Base-by-base conservation (phyloP, 2,888 invertebrate species). In the Dioctria linearis region DNA sequence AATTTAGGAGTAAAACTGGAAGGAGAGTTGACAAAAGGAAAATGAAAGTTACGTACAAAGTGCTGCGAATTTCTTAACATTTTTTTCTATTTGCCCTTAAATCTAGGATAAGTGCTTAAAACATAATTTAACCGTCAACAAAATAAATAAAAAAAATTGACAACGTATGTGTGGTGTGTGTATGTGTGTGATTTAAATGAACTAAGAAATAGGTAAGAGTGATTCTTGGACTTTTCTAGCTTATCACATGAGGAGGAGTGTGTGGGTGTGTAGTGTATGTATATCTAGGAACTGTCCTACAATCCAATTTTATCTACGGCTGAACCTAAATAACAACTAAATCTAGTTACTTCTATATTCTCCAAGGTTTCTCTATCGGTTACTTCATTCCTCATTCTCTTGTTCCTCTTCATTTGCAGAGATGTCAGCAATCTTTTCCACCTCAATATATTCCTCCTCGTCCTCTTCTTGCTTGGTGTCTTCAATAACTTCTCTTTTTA, bases 361-460 rank as follows among this genome's bases (percentile, higher is more conserved):
- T 54, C 11, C 54, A 37, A 9, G 39, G 11, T n/a, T 11, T n/a
- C 71, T 39, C 49, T 46, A 9, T 6, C 6, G n/a, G 1, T 13
- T 37, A 37, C 42, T 40, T 43, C 57, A 73, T 9, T 79, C 51
- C 5, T 71, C 40, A 2, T 59, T 42, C 42, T 57, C 40, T 25
- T 76, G 11, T 4, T 67, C 65, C 43, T n/a, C 59, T n/a, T 78
- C 80, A 49, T 13, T 76, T 25, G 42, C 65, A 9, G 73, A 25
- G 8, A 13, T 42, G 59, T 86, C 87, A 5, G 86, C 85, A 49
- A 88, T 85, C 66, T 88, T 88, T 81, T 89, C 89, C 4, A 89
- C 88, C 75, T 89, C 89, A 49, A 89, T 89, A 78, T 89, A 89
- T 78, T 89, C 89, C 80, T 89, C 89, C 3, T 89, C 89, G 2